Evolutionary conservation across 1,140 invertebrate genomes (phyloP).

Genomic region (Parapsyche elsis): DNA sequence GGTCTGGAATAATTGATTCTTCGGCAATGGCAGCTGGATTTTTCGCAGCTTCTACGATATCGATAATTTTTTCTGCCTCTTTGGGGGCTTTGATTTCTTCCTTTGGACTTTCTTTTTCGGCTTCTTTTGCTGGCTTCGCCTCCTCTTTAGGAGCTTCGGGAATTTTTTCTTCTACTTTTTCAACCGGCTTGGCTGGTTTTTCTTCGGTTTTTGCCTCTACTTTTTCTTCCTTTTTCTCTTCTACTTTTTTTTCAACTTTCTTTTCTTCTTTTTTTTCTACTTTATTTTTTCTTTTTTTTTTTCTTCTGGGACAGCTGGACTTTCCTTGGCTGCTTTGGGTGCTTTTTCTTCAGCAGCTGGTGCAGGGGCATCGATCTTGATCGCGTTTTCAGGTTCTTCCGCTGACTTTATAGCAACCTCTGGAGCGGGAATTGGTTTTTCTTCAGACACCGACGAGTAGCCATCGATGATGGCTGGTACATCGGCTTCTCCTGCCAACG

Average conservation of each 20-base stretch:
- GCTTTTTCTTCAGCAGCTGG: neutral
- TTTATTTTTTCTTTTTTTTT: neutral
- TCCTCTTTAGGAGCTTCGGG: slow-evolving; percentile 22
- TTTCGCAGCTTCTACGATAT: slow-evolving; percentile 42
- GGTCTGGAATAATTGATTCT: slow-evolving; percentile 30
- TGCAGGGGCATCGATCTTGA: neutral
- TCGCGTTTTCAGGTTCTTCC: slow-evolving; percentile 3
- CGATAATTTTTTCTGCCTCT: slow-evolving; percentile 41
- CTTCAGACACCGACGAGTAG: slow-evolving; percentile 51
- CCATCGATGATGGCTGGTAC: slow-evolving; percentile 34
- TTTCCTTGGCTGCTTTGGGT: neutral
- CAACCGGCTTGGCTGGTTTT: neutral
- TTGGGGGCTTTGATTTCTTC: slow-evolving; percentile 11
- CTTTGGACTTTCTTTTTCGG: neutral
- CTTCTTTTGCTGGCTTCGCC: slow-evolving; percentile 26
- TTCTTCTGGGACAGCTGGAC: neutral
- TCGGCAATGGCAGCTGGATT: slow-evolving; percentile 50
- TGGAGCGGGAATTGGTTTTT: slow-evolving; percentile 33
- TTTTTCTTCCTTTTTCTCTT: neutral
- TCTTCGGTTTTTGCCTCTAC: slow-evolving; percentile 24
- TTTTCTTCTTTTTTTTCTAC: neutral
- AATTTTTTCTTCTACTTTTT: no score
- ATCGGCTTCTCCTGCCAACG: slow-evolving; percentile 40
- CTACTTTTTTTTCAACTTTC: neutral
- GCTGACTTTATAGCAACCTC: neutral